These are phyloP conservation scores for Eptatretus atami DNA, from an alignment of 2,797 vertebrate genomes.

Conservation along the genomic window DNA sequence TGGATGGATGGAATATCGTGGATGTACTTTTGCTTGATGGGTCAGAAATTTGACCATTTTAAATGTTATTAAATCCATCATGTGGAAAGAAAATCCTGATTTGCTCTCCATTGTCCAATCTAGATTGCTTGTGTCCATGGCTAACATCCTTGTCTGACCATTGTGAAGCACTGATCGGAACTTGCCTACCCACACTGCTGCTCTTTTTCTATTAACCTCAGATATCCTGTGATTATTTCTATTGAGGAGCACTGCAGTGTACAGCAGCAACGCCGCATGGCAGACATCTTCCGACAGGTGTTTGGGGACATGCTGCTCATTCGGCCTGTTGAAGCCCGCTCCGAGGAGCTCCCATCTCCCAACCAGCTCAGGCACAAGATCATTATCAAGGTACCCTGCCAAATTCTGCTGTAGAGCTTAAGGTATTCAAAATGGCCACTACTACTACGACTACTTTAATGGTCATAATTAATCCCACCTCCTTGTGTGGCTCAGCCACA, in stretches of 20 bases:
- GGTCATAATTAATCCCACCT: too few relatives aligned
- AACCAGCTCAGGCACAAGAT: constrained; percentile 22
- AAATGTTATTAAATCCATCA: too few relatives aligned
- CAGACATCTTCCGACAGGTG: constrained; percentile 35
- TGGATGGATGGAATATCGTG: too few relatives aligned
- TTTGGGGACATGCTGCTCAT: constrained; percentile 81
- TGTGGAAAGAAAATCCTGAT: not conserved
- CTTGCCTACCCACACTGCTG: not conserved
- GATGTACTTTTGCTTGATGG: too few relatives aligned
- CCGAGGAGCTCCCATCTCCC: constrained; percentile 19
- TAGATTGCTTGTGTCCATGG: not conserved
- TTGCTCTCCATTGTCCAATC: not conserved
- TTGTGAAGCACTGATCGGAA: too few relatives aligned
- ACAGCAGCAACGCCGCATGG: constrained; percentile 94
- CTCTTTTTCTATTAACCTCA: constrained; percentile 11
- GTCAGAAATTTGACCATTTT: too few relatives aligned
- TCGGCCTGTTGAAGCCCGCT: constrained; percentile 58
- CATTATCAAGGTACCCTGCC: constrained; percentile 17
- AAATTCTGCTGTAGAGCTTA: too few relatives aligned
- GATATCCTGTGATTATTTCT: constrained; percentile 68
- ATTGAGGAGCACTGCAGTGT: constrained; percentile 98
- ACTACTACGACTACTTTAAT: too few relatives aligned
- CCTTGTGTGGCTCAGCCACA: too few relatives aligned
- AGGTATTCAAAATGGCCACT: too few relatives aligned
- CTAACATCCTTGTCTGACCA: not conserved